Percentiles rank a stretch among this genome's conserved stretches.
These are phyloP conservation scores for Andricus grossulariae DNA, from an alignment of 1,140 invertebrate genomes.

Conservation along the genomic window DNA sequence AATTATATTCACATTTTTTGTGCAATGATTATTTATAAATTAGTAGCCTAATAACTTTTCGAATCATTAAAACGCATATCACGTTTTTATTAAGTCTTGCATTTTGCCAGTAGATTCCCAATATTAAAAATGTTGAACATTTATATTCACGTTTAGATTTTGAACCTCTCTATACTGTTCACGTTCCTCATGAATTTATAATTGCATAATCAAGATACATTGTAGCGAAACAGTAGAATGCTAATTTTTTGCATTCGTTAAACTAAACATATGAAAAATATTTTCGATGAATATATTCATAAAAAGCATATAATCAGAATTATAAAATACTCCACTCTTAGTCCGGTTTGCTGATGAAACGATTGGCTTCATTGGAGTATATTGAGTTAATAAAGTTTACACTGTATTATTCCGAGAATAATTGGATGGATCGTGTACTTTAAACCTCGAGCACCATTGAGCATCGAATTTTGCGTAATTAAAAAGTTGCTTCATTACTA, in stretches of 20 bases:
- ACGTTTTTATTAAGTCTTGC: no score
- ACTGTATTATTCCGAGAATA: neutral
- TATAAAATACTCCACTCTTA: neutral
- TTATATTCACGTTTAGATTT: no score
- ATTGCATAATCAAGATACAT: no score
- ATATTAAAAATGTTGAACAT: no score
- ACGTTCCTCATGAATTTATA: no score
- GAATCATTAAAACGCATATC: neutral
- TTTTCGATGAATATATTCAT: neutral
- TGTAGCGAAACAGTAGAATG: no score
- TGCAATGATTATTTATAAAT: neutral
- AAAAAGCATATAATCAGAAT: neutral
- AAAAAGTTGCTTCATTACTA: conserved; percentile 19
- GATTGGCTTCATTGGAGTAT: neutral
- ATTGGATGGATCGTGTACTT: conserved; percentile 19
- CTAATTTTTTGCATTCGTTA: no score
- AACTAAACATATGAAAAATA: neutral
- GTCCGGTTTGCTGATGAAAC: neutral
- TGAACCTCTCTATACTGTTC: no score
- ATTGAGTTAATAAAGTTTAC: conserved; percentile 4
- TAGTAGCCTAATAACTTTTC: neutral
- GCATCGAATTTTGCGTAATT: neutral
- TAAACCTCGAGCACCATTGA: neutral
- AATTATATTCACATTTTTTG: conserved; percentile 43
- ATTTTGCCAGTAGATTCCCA: no score